phyloP scores from a whole-genome alignment of 23 tunicate species.

The Ascidia mentula region DNA sequence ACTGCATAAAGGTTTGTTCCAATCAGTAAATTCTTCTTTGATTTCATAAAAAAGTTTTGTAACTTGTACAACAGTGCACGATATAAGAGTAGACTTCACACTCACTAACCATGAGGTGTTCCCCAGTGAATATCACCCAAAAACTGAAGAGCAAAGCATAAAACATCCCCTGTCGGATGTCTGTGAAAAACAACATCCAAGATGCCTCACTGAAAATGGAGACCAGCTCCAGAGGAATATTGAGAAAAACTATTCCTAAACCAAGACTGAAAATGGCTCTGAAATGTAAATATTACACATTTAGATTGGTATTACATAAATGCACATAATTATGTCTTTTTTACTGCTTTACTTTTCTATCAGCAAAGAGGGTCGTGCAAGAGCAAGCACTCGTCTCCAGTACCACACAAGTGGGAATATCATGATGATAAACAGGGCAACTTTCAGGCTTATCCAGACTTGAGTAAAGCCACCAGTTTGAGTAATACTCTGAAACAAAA shows the following conservation, averaged over 20 bases:
- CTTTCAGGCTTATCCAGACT: constrained; percentile 71
- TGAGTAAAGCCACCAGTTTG: constrained; percentile 93
- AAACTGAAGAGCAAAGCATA: constrained; percentile 77
- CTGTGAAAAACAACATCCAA: constrained; percentile 90
- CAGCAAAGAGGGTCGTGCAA: constrained; percentile 67
- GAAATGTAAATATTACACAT: neutral
- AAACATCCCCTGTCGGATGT: constrained; percentile 84
- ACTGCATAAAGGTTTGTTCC: no score
- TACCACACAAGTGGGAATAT: constrained; percentile 72
- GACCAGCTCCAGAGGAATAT: constrained; percentile 74
- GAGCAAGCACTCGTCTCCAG: constrained; percentile 54
- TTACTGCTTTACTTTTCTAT: constrained; percentile 64
- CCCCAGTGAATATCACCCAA: constrained; percentile 91
- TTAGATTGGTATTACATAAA: neutral
- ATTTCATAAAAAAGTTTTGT: no score
- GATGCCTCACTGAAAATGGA: constrained; percentile 70
- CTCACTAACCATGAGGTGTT: constrained; percentile 76
- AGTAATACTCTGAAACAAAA: constrained; percentile 31
- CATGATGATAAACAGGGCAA: constrained; percentile 46
- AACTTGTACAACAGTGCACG: no score
- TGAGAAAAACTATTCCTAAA: constrained; percentile 53
- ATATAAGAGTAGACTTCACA: no score
- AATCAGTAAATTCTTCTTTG: no score
- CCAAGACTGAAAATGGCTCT: constrained; percentile 72
- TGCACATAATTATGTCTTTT: neutral